Evolutionary conservation across 2,888 invertebrate species (phyloP).

Genomic region (Pomacea canaliculata): DNA sequence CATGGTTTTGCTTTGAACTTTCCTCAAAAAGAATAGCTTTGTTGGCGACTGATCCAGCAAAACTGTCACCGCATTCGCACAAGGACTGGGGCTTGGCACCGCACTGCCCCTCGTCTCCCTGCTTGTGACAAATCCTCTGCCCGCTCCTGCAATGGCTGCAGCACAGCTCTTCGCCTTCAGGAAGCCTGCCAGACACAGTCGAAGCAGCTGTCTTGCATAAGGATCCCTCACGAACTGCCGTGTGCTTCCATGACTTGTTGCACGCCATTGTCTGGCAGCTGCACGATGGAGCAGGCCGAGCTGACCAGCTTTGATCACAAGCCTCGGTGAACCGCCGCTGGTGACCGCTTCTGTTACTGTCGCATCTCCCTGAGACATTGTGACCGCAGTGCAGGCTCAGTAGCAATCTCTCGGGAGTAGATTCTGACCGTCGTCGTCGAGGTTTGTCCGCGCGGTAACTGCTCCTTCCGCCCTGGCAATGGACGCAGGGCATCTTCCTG

Average conservation of each 20-base stretch:
- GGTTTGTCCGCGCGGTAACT: not conserved
- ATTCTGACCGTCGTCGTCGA: constrained; percentile 11
- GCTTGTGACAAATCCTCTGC: too few species aligned
- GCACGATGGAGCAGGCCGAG: not conserved
- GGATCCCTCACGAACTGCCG: not conserved
- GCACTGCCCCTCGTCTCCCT: too few species aligned
- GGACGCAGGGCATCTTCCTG: not conserved
- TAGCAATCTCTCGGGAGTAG: constrained; percentile 8
- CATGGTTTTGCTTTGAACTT: too few species aligned
- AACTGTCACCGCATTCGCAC: too few species aligned
- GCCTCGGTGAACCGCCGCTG: not conserved
- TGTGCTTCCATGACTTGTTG: too few species aligned
- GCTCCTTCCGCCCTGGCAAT: not conserved
- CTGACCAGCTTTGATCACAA: not conserved
- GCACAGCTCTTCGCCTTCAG: not conserved
- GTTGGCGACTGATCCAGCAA: too few species aligned
- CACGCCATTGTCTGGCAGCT: not conserved
- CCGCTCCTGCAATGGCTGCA: too few species aligned
- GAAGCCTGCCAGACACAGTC: not conserved
- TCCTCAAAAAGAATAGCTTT: too few species aligned
- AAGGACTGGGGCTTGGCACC: too few species aligned
- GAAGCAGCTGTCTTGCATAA: not conserved
- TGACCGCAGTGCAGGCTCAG: constrained; percentile 19
- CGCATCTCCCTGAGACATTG: not conserved
- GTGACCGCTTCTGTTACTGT: not conserved